Evolutionary conservation across 2,113 vertebrate genomes (phyloP).

Genomic region (Stegostoma tigrinum): DNA sequence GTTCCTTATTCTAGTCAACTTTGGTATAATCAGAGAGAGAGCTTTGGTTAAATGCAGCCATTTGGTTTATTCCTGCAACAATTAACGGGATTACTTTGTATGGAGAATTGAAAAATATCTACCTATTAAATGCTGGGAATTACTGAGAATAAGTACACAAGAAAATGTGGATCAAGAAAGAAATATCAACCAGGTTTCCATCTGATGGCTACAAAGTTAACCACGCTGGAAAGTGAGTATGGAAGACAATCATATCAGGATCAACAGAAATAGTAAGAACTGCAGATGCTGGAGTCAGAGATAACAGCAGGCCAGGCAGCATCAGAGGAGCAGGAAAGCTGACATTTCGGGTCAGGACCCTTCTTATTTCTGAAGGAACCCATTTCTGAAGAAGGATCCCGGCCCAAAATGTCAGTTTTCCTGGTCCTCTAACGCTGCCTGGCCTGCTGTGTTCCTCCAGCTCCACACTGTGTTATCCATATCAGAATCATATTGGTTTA

Average conservation of each 20-base stretch:
- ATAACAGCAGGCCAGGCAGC: too few relatives aligned
- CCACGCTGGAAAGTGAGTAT: not conserved
- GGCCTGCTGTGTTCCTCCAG: too few relatives aligned
- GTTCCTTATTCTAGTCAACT: not conserved
- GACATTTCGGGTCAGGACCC: too few relatives aligned
- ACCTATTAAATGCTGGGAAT: not conserved
- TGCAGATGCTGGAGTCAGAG: too few relatives aligned
- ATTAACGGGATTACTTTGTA: not conserved
- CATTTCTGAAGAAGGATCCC: too few relatives aligned
- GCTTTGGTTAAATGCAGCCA: not conserved
- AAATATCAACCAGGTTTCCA: not conserved
- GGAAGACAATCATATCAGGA: not conserved
- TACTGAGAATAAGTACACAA: not conserved
- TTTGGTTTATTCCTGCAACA: not conserved
- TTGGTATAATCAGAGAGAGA: not conserved
- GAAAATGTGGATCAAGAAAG: not conserved
- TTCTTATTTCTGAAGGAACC: too few relatives aligned
- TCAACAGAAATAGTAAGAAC: too few relatives aligned
- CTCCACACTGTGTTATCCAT: too few relatives aligned
- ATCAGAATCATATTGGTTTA: not conserved
- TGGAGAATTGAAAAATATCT: not conserved
- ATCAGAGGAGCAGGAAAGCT: too few relatives aligned
- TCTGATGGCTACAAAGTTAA: not conserved
- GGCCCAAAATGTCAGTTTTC: too few relatives aligned
- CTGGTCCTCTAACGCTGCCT: too few relatives aligned